Evolutionary conservation across 2,797 vertebrate species (phyloP).

Genomic region (Pteronotus mesoamericanus): DNA sequence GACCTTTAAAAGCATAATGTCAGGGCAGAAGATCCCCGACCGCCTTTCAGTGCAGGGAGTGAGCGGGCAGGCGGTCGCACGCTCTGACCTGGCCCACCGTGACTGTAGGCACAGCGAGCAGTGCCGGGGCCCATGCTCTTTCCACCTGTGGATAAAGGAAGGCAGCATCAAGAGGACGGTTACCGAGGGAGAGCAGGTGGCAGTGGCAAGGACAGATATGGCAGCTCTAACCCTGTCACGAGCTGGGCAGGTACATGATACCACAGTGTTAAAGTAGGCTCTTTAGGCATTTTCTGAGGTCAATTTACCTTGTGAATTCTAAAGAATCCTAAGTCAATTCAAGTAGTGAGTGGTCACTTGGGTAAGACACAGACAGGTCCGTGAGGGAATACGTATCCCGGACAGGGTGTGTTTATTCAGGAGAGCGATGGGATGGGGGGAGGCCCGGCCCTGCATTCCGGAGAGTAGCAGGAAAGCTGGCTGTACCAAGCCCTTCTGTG

Average conservation of each 20-base stretch:
- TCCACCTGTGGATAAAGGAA: neutral
- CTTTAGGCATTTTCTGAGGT: neutral
- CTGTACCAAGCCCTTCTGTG: neutral
- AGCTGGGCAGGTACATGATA: neutral
- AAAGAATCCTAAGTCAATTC: neutral
- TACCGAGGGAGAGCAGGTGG: neutral
- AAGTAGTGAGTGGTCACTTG: neutral
- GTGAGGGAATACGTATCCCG: neutral
- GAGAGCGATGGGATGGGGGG: neutral
- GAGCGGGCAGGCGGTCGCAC: neutral
- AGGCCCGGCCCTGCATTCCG: neutral
- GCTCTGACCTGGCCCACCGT: neutral
- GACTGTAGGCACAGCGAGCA: neutral
- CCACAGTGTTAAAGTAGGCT: neutral
- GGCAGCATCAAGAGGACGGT: too few species aligned
- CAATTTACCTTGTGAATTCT: neutral
- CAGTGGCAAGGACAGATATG: neutral
- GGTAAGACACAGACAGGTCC: neutral
- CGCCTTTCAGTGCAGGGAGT: neutral
- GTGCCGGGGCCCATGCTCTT: neutral
- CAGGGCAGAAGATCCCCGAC: neutral
- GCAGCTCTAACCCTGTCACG: neutral
- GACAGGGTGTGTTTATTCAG: neutral
- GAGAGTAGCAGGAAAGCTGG: neutral
- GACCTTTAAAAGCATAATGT: neutral